A percentile compares a stretch with the other conserved stretches of the same genome.
Evolutionary conservation across 2,888 invertebrate species (phyloP).

Genomic region (Diarsia rubi): DNA sequence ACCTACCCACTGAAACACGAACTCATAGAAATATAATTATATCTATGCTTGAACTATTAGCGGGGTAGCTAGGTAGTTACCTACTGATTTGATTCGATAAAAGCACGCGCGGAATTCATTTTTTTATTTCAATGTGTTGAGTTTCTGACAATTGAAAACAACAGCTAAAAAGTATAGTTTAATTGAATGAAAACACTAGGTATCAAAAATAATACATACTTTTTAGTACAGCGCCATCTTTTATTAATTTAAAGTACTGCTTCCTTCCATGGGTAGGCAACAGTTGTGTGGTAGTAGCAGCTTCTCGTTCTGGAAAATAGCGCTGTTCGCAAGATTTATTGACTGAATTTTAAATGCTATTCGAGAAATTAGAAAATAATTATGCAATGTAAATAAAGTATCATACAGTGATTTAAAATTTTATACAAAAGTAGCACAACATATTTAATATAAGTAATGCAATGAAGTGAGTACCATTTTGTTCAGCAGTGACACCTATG

Average conservation of each 20-base stretch:
- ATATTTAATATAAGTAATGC: no score
- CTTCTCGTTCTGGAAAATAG: neutral
- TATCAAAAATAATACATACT: neutral
- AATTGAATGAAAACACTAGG: neutral
- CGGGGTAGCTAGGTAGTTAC: no score
- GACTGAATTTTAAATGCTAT: neutral
- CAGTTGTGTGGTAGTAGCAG: neutral
- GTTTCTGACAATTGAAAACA: neutral
- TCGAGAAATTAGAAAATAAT: neutral
- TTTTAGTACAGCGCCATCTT: constrained; percentile 23
- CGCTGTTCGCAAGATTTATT: constrained; percentile 10
- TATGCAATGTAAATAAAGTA: no score
- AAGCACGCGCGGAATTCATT: neutral
- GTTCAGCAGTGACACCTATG: constrained; percentile 17
- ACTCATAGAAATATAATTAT: no score
- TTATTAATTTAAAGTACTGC: neutral
- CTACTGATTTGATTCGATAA: neutral
- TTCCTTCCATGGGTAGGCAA: neutral
- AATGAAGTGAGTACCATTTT: neutral
- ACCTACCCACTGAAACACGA: neutral
- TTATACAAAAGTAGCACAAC: neutral
- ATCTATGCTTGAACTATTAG: neutral
- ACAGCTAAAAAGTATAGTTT: neutral
- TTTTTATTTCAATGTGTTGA: neutral
- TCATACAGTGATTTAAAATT: neutral